Conservation (phyloP, 2,888 invertebrate genomes). For the Drosophila peninsularis region DNA sequence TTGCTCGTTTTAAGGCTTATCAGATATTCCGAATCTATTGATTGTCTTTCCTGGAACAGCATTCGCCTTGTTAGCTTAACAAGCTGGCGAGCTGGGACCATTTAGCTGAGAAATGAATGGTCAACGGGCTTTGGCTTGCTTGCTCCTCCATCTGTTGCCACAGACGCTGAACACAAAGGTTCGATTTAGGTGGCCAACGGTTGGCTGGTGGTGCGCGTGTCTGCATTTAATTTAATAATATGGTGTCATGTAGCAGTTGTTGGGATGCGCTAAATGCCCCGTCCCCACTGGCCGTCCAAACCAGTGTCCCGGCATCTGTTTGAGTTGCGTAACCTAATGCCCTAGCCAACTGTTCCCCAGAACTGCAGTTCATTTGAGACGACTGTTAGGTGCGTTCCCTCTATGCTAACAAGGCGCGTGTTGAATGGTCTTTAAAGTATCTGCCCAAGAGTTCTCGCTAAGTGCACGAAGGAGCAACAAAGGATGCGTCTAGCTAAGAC, state of each 20-base stretch:
- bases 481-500: slow-evolving; percentile 17
- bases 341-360: slow-evolving; percentile 38
- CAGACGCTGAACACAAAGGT: slow-evolving; percentile 47
- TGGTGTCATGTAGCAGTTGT: slow-evolving; percentile 79
- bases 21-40: slow-evolving; percentile 62
- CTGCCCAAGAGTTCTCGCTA: slow-evolving; percentile 39
- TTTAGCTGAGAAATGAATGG: slow-evolving; percentile 67
- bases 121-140: slow-evolving; percentile 39
- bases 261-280: slow-evolving; percentile 76
- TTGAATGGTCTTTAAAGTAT: slow-evolving; percentile 59
- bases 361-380: slow-evolving; percentile 51
- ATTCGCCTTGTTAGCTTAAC: slow-evolving; percentile 62
- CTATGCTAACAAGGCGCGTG: slow-evolving; percentile 70
- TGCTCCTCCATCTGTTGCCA: slow-evolving; percentile 63
- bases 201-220: slow-evolving; percentile 61
- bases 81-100: slow-evolving; percentile 37
- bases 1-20: slow-evolving; percentile 41
- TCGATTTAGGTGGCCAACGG: slow-evolving; percentile 58
- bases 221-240: slow-evolving; percentile 78
- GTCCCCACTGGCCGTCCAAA: slow-evolving; percentile 32
- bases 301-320: slow-evolving; percentile 60
- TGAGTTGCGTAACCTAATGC: slow-evolving; percentile 71
- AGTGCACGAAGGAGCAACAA: slow-evolving; percentile 22
- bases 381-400: slow-evolving; percentile 28
- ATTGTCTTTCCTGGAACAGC: slow-evolving; percentile 63